These are phyloP conservation scores for Idaea aversata DNA, from an alignment of 2,888 invertebrate species.

Conservation along the genomic window DNA sequence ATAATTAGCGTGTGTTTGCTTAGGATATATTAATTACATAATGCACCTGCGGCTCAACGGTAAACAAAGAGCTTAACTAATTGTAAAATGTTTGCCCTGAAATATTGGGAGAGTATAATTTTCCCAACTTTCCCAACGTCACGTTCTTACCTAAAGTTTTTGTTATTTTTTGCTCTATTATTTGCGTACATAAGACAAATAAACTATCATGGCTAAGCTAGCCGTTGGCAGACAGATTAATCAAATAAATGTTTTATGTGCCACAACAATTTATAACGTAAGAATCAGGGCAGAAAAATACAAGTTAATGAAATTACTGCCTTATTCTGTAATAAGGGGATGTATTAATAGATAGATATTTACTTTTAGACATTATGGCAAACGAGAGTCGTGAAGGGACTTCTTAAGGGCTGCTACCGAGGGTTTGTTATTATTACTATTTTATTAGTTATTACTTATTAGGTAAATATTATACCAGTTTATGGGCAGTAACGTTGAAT, in stretches of 20 bases:
- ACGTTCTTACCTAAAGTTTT: neutral
- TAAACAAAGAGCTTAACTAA: neutral
- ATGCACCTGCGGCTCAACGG: slow-evolving; percentile 18
- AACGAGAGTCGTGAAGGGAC: neutral
- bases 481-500: neutral
- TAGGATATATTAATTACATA: slow-evolving; percentile 19
- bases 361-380: neutral
- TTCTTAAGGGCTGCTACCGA: neutral
- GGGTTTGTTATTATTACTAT: neutral
- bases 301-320: slow-evolving; percentile 3
- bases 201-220: slow-evolving; percentile 1
- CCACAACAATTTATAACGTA: neutral
- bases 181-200: neutral
- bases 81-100: neutral
- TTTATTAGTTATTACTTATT: neutral
- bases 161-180: neutral
- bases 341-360: neutral
- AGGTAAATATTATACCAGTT: neutral
- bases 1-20: slow-evolving; percentile 25
- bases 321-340: neutral
- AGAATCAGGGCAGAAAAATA: slow-evolving; percentile 20
- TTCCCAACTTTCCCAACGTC: neutral
- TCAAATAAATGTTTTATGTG: neutral
- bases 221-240: neutral
- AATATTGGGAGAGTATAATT: neutral